These are phyloP conservation scores for Trinectes maculatus DNA, from an alignment of 2,113 vertebrate species.

Conservation along the genomic window DNA sequence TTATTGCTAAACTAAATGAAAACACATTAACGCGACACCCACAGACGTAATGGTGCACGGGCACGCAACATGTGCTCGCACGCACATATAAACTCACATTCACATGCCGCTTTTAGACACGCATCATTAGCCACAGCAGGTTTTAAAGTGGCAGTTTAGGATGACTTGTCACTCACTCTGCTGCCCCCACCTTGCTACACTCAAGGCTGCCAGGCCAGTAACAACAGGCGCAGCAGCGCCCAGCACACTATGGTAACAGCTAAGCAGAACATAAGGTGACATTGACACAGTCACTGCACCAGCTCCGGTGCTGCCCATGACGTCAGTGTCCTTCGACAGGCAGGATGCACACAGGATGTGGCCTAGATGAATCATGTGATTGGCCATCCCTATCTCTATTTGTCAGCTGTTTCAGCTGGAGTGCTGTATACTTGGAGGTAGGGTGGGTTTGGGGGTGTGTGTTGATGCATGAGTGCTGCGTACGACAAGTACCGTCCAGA, in stretches of 20 bases:
- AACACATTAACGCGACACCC: slow-evolving; percentile 76
- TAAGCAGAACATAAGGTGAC: slow-evolving; percentile 79
- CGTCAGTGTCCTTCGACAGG: slow-evolving; percentile 69
- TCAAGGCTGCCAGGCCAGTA: slow-evolving; percentile 66
- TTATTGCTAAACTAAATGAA: slow-evolving; percentile 79
- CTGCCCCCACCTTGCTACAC: slow-evolving; percentile 60
- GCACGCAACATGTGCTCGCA: slow-evolving; percentile 36
- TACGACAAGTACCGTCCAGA: slow-evolving; percentile 28
- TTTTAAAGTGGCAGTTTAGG: slow-evolving; percentile 72
- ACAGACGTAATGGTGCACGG: slow-evolving; percentile 62
- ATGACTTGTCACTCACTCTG: slow-evolving; percentile 73
- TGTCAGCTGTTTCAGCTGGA: slow-evolving; percentile 56
- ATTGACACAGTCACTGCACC: slow-evolving; percentile 75
- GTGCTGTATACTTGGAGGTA: slow-evolving; percentile 45
- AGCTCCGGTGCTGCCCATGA: slow-evolving; percentile 60
- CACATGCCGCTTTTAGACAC: slow-evolving; percentile 51
- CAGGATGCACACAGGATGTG: slow-evolving; percentile 46
- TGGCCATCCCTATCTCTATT: slow-evolving; percentile 64
- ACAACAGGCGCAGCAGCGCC: slow-evolving; percentile 46
- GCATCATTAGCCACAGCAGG: slow-evolving; percentile 74
- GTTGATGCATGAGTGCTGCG: slow-evolving; percentile 57
- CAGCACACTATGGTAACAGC: slow-evolving; percentile 63
- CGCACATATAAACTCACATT: background rate
- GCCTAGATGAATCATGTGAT: slow-evolving; percentile 65
- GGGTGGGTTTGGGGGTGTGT: too few species aligned